Base-by-base conservation (phyloP, 2,797 vertebrate species). In the Neosilurus hyrtlii region DNA sequence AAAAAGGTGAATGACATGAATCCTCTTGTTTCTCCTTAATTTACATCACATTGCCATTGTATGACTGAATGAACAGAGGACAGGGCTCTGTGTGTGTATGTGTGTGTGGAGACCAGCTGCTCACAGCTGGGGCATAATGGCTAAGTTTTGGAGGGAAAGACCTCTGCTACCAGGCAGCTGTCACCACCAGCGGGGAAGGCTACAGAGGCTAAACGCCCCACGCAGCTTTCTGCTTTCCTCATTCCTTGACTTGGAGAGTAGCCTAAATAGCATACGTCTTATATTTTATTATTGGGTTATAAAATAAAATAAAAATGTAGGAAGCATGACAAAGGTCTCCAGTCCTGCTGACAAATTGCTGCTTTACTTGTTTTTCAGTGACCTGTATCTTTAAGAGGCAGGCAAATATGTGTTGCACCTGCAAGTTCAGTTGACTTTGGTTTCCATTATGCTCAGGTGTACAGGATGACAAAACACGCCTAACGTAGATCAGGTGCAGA, bases 121-220 rank as follows among this genome's bases (percentile, higher is more conserved):
- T 94, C 94, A 90, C 94, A 94, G 94, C 93, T 94, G 94, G 90
- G 92, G 88, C 88, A 93, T 92, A 92, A 92, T 90, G 90, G 82
- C 90, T 90, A 86, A 89, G 88, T 92, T 90, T 90, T 90, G 90
- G 90, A 92, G 91, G 92, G 93, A 92, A 89, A 88, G 90, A 90
- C 92, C 92, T 92, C 90, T 91, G 90, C 92, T 93, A 91, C 90
- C 88, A 89, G 89, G 91, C 93, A 94, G 92, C 92, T 94, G 93
- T 93, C 91, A 90, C 86, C 83, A 89, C 87, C 91, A 91, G 88
- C 84, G 84, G 86, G 86, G 90, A 89, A 88, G 89, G 88, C 90
- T 89, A 91, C 88, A 82, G 84, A 91, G 89, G 90, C 91, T 82
- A 82, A 85, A 88, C 78, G 74, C 80, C 85, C 73, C 82, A 79